Evolutionary conservation across 2,888 invertebrate genomes (phyloP).

Genomic region (Lissonota sp.): DNA sequence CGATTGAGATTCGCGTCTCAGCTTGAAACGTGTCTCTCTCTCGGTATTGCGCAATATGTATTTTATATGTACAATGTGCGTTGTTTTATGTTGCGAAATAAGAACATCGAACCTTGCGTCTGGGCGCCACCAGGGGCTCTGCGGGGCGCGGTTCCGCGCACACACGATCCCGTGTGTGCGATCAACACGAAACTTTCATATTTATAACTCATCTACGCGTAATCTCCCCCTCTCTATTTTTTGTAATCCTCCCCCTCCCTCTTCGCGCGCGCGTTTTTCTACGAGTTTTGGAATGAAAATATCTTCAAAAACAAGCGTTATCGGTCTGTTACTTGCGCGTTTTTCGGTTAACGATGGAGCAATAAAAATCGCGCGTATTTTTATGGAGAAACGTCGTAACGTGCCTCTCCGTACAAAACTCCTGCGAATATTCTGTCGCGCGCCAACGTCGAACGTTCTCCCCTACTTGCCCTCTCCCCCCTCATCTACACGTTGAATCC

Average conservation of each 20-base stretch:
- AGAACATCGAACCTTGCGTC: background rate
- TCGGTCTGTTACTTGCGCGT: too few relatives aligned
- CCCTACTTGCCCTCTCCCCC: constrained; percentile 55
- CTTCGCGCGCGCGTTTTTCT: background rate
- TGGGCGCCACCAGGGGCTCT: constrained; percentile 6
- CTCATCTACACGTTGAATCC: background rate
- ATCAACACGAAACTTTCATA: constrained; percentile 37
- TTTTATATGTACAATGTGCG: background rate
- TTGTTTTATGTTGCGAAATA: background rate
- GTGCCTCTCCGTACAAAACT: too few relatives aligned
- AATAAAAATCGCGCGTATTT: too few relatives aligned
- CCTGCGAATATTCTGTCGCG: constrained; percentile 32
- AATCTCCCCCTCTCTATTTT: background rate
- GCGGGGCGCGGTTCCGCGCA: constrained; percentile 37
- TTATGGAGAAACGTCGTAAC: constrained; percentile 8
- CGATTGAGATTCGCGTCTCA: too few relatives aligned
- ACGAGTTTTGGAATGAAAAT: constrained; percentile 4
- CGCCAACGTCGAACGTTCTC: constrained; percentile 47
- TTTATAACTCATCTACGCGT: background rate
- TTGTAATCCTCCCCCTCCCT: background rate
- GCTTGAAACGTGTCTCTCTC: too few relatives aligned
- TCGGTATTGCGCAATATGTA: too few relatives aligned
- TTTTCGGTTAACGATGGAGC: background rate
- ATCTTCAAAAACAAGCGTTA: background rate
- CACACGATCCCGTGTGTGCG: background rate